Base-by-base conservation (phyloP, 2,888 invertebrate species). In the Pyralis farinalis region DNA sequence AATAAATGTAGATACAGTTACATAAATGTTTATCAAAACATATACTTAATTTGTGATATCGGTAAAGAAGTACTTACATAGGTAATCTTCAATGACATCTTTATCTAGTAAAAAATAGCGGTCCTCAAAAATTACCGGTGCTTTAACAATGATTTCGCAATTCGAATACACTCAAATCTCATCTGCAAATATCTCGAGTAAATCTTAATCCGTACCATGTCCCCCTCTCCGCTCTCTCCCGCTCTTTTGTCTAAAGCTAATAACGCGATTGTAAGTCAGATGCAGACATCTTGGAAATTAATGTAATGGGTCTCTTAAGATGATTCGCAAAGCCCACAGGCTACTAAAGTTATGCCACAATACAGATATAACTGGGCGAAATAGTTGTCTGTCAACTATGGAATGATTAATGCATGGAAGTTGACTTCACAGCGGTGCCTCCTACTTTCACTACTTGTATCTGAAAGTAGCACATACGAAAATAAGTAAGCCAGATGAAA, bases 181-280 rank as follows among this genome's bases (percentile, higher is more conserved):
- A 73, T 80, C 77, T 65, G 58, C 72, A 79, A 82, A 83, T 81
- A 80, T 79, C 81, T 72, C 68, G 58, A 64, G 70, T 69, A 76
- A 73, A 82, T 82, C 85, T 84, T 81, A 79, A 80, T 80, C 75
- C 75, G 40, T 51, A 57, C 53, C 50, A 48, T 46, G 37, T 40
- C 46, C 44, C 44, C 49, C 51, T 49, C 43, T 39, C 42, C 42
- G 37, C 51, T 48, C 35, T 22, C 42, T 41, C 42, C 49, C 36
- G 12, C 36, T 37, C 62, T 58, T 65, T 67, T 71, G 70, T 74
- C 64, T 63, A 40, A 44, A 51, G 63, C 70, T 75, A 70, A 76
- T 73, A 75, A 71, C 61, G 61, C 56, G 69, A 71, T 69, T 65
- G 73, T 61, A 60, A 71, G 67, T 72, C 71, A 56, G 50, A 43